Evolutionary conservation across 2,797 vertebrate species (phyloP), one percentile per base, ranked within the genome.

Genomic region (Tarsius wallacei): DNA sequence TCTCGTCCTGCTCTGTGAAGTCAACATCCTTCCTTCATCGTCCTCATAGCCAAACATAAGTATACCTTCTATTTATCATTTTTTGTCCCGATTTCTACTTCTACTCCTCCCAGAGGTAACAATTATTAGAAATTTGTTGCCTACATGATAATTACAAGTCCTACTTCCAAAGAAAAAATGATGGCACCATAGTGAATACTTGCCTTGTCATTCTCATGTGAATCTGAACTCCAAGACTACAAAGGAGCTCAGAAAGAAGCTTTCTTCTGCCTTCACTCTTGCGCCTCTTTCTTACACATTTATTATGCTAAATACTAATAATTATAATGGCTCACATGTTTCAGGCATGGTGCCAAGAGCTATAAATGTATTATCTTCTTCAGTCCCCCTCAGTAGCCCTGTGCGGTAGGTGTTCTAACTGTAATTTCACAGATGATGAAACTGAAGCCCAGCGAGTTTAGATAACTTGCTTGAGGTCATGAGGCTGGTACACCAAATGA

Each of bases 391-490:
- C 82, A 68, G 28, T 81, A 92, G 74, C 47, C 53, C 81, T 88
- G 31, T 68, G 33, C 94, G 31, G 64, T 80, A 83, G 70, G 64
- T 87, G 70, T 86, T 91, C 78, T 89, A 81, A 88, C 12, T 78
- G 59, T 53, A 92, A 95, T 81, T 95, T 96, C 93, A 90, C 59
- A 94, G 74, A 66, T 73, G 53, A 92, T 70, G 33, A 77, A 93
- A 91, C 57, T 42, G 61, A 95, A 87, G 63, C 64, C 80, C 53
- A 80, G 57, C 36, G 12, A 71, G 22, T 71, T 93, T 82, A 57
- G 66, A 53, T 55, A 80, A 83, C 16, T 53, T 21, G 0, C n/a
- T 64, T 73, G 49, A 78, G 51, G 36, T 74, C 61, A 64, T 8
- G 57, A 24, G 71, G 5, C 26, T 83, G 24, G 64, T 66, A 61